Evolutionary conservation across 2,797 vertebrate genomes (phyloP), one percentile per base, ranked within the genome.

Genomic region (Heteromormyrus szaboi): DNA sequence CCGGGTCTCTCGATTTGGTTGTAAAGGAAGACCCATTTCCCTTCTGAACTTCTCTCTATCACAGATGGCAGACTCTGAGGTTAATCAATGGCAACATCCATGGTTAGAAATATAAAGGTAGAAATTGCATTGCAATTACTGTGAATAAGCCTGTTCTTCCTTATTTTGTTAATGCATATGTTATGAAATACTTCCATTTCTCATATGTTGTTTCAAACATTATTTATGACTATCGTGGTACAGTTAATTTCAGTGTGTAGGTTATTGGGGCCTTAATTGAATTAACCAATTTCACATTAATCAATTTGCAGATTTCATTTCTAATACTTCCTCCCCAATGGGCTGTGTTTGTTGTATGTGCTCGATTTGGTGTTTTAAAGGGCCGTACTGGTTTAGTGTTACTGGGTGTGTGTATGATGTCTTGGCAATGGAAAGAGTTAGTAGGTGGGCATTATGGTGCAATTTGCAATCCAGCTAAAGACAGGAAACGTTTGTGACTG

Each of bases 21-120:
- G 88, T 94, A 92, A 94, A 95, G 95, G 95, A 96, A 95, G 95
- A 94, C 92, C 90, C 90, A 92, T 94, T 95, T 96, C 94, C 95
- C 94, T 91, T 94, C 91, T 93, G 92, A 92, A 92, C 93, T 92
- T 92, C 91, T 94, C 95, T 93, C 93, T 94, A 92, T 94, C 92
- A 93, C 92, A 54, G 83, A 68, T 65, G 29, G 72, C 22, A 37
- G 25, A 14, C 68, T 86, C 11, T 48, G 9, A 44, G 46, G 51
- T 44, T 81, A 17, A 68, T 44, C 41, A 59, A 46, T 12, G 53
- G 33, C 44, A 86, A 44, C n/a, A 37, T 54, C 37, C 22, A 22
- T 19, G 17, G 29, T 22, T 68, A 14, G n/a, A 29, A 37, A 44
- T 50, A 8, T 65, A 41, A 72, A 17, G 22, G 7, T 14, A 72